Percentiles rank a stretch among this genome's conserved stretches.
Conservation (phyloP, 2,113 vertebrate species). For the Euleptes europaea region DNA sequence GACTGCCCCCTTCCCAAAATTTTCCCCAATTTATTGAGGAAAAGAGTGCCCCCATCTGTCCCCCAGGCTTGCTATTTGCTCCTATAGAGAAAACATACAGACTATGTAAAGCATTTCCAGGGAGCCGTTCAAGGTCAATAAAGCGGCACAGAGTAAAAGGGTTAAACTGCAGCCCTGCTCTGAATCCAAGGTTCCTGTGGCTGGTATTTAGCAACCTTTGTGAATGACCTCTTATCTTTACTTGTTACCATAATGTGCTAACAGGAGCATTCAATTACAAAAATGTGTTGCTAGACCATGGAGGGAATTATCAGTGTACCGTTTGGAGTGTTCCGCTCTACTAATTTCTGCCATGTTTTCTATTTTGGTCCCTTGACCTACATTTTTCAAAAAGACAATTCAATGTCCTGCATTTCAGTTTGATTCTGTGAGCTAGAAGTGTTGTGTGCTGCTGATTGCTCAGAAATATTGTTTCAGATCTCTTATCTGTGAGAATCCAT, state of each 20-base stretch:
- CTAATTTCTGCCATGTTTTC: slow-evolving; percentile 56
- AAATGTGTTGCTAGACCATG: neutral
- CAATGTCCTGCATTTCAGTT: slow-evolving; percentile 22
- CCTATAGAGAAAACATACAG: no score
- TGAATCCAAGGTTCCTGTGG: no score
- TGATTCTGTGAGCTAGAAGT: neutral
- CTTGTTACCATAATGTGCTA: neutral
- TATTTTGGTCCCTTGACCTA: slow-evolving; percentile 63
- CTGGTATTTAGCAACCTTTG: neutral
- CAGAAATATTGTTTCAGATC: slow-evolving; percentile 3
- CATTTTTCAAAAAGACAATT: slow-evolving; percentile 46
- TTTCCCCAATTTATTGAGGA: no score
- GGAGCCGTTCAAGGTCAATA: no score
- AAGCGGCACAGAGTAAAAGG: no score
- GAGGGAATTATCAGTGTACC: slow-evolving; percentile 33
- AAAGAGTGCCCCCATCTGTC: no score
- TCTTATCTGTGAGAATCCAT: neutral
- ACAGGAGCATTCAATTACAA: neutral
- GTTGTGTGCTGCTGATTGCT: neutral
- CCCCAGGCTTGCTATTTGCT: no score
- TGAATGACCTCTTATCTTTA: neutral
- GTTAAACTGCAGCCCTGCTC: no score
- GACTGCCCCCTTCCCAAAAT: no score
- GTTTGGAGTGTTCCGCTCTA: slow-evolving; percentile 64
- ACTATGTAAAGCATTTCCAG: no score